Evolutionary conservation across 2,797 vertebrate species (phyloP).

Genomic region (Furcifer pardalis): DNA sequence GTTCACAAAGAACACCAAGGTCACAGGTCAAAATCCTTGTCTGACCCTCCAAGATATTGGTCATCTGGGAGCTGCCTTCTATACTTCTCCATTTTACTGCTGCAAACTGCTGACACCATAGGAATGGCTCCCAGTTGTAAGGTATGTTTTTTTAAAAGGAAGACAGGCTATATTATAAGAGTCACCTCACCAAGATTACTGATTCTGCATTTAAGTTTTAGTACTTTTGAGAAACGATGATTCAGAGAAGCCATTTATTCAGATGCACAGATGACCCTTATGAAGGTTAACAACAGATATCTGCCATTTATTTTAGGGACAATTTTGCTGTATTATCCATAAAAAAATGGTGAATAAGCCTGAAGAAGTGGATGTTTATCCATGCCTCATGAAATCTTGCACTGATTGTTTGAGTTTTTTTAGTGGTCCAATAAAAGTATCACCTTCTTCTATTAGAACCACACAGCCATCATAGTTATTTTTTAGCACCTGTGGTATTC

Average conservation of each 20-base stretch:
- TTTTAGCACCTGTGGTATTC: neutral
- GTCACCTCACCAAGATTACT: slow-evolving; percentile 5
- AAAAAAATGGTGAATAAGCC: too few relatives aligned
- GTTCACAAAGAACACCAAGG: slow-evolving; percentile 47
- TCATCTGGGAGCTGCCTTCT: slow-evolving; percentile 49
- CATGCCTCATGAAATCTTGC: too few relatives aligned
- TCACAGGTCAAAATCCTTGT: slow-evolving; percentile 59
- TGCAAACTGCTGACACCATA: slow-evolving; percentile 33
- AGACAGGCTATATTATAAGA: slow-evolving; percentile 11
- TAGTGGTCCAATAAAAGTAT: too few relatives aligned
- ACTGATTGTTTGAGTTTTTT: neutral
- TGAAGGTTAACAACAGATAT: too few relatives aligned
- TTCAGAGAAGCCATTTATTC: neutral
- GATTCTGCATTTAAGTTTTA: neutral
- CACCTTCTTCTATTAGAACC: too few relatives aligned
- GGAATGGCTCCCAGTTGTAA: slow-evolving; percentile 35
- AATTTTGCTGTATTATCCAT: too few relatives aligned
- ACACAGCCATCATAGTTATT: too few relatives aligned
- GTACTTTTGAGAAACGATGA: slow-evolving; percentile 15
- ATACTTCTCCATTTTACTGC: slow-evolving; percentile 46
- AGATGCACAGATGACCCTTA: neutral
- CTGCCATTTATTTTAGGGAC: too few relatives aligned
- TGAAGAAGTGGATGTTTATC: too few relatives aligned
- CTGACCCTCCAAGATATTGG: slow-evolving; percentile 47
- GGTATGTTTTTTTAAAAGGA: slow-evolving; percentile 36